Evolutionary conservation across 1,140 invertebrate species (phyloP), one percentile per base, ranked within the genome.

Genomic region (Paramacrobiotus metropolitanus): DNA sequence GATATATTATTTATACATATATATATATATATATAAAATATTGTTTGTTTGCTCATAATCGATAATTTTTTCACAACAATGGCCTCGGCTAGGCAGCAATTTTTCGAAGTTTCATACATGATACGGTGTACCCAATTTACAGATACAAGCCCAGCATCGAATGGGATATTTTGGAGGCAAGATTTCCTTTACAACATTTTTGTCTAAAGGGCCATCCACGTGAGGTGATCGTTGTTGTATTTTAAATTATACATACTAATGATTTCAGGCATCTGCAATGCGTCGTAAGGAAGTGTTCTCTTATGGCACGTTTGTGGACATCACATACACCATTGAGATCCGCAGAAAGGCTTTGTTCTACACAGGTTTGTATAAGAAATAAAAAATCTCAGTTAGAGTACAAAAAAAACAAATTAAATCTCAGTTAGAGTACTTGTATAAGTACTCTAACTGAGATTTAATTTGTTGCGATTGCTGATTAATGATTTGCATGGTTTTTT

Each of bases 311-410:
- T 90, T 89, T 68, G 79, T 93, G 21, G 87, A 97, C 75, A 94
- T 97, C 68, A 92, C 91, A 64, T 99, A 98, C 78, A 92, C 95
- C 73, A 85, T 99, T 66, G 94, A 89, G 30, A 78, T 99, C 61
- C 79, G 95, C 63, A 79, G 93, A 66, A 95, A 95, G 74, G 95
- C 90, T 29, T 81, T 96, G 24, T 96, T 96, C 77, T 94, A 95
- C 75, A 92, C 90, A 77, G 96, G 48, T 40, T 40, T n/a, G 34
- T 40, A 40, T 40, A 9, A n/a, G n/a, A n/a, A 9, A n/a, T n/a
- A n/a, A n/a, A 9, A n/a, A 40, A 40, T 9, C 9, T n/a, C 34
- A n/a, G 9, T 9, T 9, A 40, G n/a, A n/a, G n/a, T n/a, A n/a
- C n/a, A n/a, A n/a, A n/a, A n/a, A n/a, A n/a, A n/a, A n/a, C n/a